Percentiles rank a stretch among this genome's conserved stretches.
Conservation (phyloP, 2,113 vertebrate genomes). For the Corvus moneduloides region DNA sequence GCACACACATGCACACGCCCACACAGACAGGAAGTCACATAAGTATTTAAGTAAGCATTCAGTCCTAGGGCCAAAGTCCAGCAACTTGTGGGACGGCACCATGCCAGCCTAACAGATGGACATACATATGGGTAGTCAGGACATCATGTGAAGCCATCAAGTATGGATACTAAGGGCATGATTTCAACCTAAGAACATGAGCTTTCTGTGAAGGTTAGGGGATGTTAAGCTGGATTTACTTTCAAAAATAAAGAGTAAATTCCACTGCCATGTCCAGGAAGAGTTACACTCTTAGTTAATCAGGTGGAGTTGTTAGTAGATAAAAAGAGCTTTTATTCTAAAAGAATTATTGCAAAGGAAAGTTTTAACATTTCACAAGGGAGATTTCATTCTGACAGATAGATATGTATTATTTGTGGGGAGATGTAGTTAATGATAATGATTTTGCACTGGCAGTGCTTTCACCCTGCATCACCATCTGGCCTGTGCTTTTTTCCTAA, state of each 20-base stretch:
- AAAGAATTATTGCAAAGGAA: background rate
- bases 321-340: background rate
- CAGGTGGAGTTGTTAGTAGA: background rate
- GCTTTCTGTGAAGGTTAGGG: slow-evolving; percentile 69
- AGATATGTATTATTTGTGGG: background rate
- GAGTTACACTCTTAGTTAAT: slow-evolving; percentile 14
- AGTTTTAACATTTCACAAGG: background rate
- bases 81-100: slow-evolving; percentile 36
- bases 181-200: slow-evolving; percentile 66
- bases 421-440: background rate
- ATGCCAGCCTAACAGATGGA: slow-evolving; percentile 56
- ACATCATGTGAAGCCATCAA: slow-evolving; percentile 59
- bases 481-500: background rate
- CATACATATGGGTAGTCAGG: slow-evolving; percentile 46
- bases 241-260: slow-evolving; percentile 60
- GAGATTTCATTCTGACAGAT: background rate
- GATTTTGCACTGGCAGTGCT: background rate
- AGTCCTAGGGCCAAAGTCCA: slow-evolving; percentile 7
- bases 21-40: background rate
- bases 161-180: slow-evolving; percentile 60
- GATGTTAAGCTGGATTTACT: slow-evolving; percentile 61
- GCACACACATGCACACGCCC: background rate
- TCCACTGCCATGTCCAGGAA: background rate
- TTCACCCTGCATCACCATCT: slow-evolving; percentile 8
- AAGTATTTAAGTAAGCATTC: slow-evolving; percentile 27